These are phyloP conservation scores for Xestobium rufovillosum DNA, from an alignment of 2,888 invertebrate genomes.

Conservation along the genomic window DNA sequence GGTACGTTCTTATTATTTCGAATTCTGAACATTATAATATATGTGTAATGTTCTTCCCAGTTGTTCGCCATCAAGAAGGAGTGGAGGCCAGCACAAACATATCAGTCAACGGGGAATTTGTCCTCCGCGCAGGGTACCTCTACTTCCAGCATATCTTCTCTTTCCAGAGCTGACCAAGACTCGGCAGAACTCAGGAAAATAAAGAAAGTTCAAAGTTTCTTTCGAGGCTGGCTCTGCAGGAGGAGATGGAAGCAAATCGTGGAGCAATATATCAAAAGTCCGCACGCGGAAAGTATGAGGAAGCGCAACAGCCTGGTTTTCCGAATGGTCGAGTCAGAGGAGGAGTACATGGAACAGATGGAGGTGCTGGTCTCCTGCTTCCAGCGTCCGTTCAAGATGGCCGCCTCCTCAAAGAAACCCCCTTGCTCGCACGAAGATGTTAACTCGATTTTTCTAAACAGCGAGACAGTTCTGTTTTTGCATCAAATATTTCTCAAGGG, in stretches of 20 bases:
- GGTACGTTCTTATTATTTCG: conserved; percentile 46
- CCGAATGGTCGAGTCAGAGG: conserved; percentile 89
- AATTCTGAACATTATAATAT: neutral
- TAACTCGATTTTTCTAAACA: conserved; percentile 88
- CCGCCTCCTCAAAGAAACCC: conserved; percentile 87
- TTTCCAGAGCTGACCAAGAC: conserved; percentile 44
- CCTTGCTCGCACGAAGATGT: conserved; percentile 90
- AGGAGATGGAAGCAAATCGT: conserved; percentile 92
- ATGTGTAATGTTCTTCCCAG: conserved; percentile 45
- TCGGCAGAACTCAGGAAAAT: conserved; percentile 78
- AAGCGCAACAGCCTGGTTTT: conserved; percentile 84
- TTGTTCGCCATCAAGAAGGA: conserved; percentile 75
- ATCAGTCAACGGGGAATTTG: conserved; percentile 34
- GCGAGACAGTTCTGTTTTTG: conserved; percentile 84
- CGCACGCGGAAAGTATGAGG: conserved; percentile 89
- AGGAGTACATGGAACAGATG: conserved; percentile 87
- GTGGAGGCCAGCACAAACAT: conserved; percentile 51
- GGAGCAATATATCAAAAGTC: conserved; percentile 88
- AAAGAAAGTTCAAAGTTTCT: conserved; percentile 85
- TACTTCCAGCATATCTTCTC: conserved; percentile 28
- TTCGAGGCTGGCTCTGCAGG: conserved; percentile 87
- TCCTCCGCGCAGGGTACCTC: conserved; percentile 29
- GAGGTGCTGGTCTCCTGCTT: conserved; percentile 80
- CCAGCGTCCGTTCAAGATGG: conserved; percentile 86
- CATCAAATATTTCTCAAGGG: conserved; percentile 94